Percentiles rank a stretch among this genome's conserved stretches.
Evolutionary conservation across 2,113 vertebrate species (phyloP).

Genomic region (Rhinolophus ferrumequinum): DNA sequence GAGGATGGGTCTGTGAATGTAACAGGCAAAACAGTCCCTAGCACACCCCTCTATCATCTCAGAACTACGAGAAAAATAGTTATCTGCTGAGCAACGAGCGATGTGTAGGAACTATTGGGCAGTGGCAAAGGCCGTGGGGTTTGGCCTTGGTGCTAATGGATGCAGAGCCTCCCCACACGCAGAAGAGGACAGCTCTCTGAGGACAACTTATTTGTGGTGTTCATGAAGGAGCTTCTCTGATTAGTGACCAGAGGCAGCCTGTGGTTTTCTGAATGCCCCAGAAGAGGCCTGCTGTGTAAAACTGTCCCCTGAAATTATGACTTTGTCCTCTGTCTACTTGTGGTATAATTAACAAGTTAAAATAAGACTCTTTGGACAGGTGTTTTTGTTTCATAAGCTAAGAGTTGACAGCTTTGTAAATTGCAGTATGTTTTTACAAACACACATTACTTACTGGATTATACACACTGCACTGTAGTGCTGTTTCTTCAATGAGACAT

Average conservation of each 20-base stretch:
- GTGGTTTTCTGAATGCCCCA: background rate
- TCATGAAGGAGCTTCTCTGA: slow-evolving; percentile 69
- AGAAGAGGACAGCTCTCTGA: slow-evolving; percentile 53
- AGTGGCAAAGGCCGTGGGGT: background rate
- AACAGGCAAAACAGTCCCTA: slow-evolving; percentile 7
- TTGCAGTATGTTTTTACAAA: slow-evolving; percentile 70
- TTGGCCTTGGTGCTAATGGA: slow-evolving; percentile 24
- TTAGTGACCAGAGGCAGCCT: slow-evolving; percentile 74
- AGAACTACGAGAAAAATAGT: background rate
- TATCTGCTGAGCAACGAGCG: slow-evolving; percentile 5
- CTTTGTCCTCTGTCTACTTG: slow-evolving; percentile 69
- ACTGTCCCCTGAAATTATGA: slow-evolving; percentile 75
- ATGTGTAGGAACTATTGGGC: background rate
- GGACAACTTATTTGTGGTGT: slow-evolving; percentile 70
- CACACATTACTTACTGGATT: slow-evolving; percentile 68
- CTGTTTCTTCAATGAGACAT: background rate
- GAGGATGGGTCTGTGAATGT: background rate
- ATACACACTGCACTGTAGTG: background rate
- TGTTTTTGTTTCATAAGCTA: slow-evolving; percentile 80
- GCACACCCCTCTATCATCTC: slow-evolving; percentile 42
- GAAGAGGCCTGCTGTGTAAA: slow-evolving; percentile 69
- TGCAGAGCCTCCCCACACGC: background rate
- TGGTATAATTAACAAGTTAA: slow-evolving; percentile 76
- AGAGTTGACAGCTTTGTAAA: slow-evolving; percentile 74
- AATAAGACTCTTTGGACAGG: slow-evolving; percentile 78